These are phyloP conservation scores for Drosophila ironensis DNA, from an alignment of 1,140 invertebrate species.

Conservation along the genomic window DNA sequence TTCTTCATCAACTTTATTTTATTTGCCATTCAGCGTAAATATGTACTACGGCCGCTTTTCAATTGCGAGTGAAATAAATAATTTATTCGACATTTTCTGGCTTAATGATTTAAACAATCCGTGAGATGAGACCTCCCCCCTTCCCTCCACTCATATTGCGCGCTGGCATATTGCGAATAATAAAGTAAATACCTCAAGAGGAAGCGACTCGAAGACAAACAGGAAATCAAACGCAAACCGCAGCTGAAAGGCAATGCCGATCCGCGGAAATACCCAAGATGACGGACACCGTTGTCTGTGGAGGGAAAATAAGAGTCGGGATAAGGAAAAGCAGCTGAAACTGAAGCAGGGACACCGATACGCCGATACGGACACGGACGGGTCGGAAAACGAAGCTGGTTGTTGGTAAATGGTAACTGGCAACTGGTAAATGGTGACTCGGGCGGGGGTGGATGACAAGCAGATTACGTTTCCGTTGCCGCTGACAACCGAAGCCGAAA, in stretches of 20 bases:
- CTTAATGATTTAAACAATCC: conserved; percentile 8
- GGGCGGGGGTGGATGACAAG: conserved; percentile 70
- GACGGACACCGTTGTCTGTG: conserved; percentile 13
- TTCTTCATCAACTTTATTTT: background rate
- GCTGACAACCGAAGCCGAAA: conserved; percentile 63
- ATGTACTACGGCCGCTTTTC: conserved; percentile 6
- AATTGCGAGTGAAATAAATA: conserved; percentile 26
- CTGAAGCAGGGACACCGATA: background rate
- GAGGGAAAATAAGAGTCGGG: conserved; percentile 3
- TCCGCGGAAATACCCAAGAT: conserved; percentile 69
- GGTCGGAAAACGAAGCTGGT: background rate
- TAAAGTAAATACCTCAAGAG: conserved; percentile 30
- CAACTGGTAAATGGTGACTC: conserved; percentile 9
- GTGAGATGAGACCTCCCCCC: no score
- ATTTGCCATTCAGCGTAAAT: background rate
- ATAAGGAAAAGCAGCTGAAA: conserved; percentile 22
- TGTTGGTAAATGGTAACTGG: conserved; percentile 12
- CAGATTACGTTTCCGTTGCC: conserved; percentile 76
- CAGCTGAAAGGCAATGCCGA: conserved; percentile 56
- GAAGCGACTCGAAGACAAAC: conserved; percentile 59
- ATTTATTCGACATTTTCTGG: conserved; percentile 21
- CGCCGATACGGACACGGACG: no score
- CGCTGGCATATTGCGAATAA: background rate
- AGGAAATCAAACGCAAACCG: conserved; percentile 72
- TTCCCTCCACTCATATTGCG: background rate